Evolutionary conservation across 92 coral and sea anemone species (phyloP).

Genomic region (Umimayanthus kanabou): DNA sequence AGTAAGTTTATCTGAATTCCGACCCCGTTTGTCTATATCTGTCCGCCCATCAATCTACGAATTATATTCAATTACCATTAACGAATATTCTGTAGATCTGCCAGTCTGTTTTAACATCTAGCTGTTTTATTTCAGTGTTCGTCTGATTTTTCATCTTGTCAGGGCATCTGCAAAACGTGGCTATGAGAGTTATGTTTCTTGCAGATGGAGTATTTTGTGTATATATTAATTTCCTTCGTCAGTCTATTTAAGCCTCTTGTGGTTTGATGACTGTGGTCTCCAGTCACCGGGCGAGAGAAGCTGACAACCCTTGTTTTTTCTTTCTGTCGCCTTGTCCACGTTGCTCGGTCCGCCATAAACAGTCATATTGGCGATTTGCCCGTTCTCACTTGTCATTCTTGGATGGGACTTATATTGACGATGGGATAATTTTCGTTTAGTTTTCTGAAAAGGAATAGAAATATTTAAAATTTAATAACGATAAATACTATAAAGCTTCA

Average conservation of each 20-base stretch:
- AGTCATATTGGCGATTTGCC: constrained; percentile 14
- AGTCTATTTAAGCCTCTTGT: constrained; percentile 25
- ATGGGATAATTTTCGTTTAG: constrained; percentile 11
- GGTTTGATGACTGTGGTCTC: not conserved
- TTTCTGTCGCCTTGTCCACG: not conserved
- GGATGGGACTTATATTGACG: constrained; percentile 20
- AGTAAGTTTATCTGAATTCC: not conserved
- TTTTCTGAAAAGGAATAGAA: constrained; percentile 13
- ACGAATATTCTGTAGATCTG: not conserved
- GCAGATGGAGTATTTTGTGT: constrained; percentile 11
- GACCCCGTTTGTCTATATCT: not conserved
- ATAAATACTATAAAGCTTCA: too few species aligned
- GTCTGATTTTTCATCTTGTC: not conserved
- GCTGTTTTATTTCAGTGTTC: not conserved
- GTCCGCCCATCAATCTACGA: not conserved
- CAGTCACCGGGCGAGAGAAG: not conserved
- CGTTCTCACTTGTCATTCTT: constrained; percentile 17
- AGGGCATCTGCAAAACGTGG: constrained; percentile 15
- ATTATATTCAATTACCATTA: not conserved
- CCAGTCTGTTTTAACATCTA: not conserved
- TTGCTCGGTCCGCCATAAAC: constrained; percentile 29
- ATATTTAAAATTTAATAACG: not conserved
- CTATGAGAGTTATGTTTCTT: not conserved
- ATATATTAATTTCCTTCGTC: constrained; percentile 10
- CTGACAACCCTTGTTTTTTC: constrained; percentile 11